A percentile compares a stretch with the other conserved stretches of the same genome.
These are phyloP conservation scores for Zonotrichia leucophrys DNA, from an alignment of 2,113 vertebrate species.

Conservation along the genomic window DNA sequence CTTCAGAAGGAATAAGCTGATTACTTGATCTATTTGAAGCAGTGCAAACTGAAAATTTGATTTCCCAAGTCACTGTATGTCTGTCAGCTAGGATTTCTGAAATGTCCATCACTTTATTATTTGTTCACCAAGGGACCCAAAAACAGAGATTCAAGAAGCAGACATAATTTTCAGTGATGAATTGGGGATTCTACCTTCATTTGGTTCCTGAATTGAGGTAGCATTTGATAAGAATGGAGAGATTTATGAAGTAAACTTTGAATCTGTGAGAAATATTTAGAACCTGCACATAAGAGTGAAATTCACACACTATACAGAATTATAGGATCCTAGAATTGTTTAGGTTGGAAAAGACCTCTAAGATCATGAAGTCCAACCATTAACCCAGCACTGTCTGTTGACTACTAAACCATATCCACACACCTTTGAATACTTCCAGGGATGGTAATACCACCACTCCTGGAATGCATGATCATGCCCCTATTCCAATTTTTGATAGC, in stretches of 20 bases:
- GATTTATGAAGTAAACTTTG: neutral
- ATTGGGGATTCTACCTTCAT: neutral
- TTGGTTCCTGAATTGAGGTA: neutral
- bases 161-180: neutral
- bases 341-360: neutral
- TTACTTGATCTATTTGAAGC: neutral
- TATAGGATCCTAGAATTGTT: neutral
- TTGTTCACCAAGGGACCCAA: neutral
- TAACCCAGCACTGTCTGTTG: neutral
- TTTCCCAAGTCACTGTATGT: neutral
- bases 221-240: neutral
- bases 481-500: neutral
- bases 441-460: neutral
- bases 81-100: constrained; percentile 17
- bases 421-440: neutral
- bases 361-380: neutral
- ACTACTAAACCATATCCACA: neutral
- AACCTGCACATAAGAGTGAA: neutral
- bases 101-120: neutral
- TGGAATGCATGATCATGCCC: neutral
- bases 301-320: neutral
- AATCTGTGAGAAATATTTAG: neutral
- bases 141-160: neutral
- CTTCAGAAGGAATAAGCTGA: neutral
- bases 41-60: constrained; percentile 10